These are phyloP conservation scores for Parelbella ahira DNA, from an alignment of 2,888 invertebrate genomes.

Conservation along the genomic window DNA sequence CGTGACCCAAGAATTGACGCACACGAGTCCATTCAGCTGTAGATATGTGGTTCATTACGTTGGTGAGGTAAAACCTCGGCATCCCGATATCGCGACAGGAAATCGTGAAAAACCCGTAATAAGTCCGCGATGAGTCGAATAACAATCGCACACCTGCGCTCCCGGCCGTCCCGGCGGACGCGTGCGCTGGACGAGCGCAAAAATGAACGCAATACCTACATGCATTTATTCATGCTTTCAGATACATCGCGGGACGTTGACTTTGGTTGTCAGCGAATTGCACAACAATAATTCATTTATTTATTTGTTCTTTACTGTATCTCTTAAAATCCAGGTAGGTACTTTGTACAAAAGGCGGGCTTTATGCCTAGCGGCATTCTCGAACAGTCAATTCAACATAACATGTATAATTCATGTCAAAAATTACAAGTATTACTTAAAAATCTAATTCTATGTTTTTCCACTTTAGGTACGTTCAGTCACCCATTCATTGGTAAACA, in stretches of 20 bases:
- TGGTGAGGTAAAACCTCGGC: slow-evolving; percentile 31
- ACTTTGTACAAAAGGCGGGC: too few species aligned
- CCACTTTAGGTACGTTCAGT: too few species aligned
- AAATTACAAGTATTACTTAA: too few species aligned
- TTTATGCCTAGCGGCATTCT: too few species aligned
- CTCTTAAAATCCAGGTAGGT: too few species aligned
- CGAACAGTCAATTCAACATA: too few species aligned
- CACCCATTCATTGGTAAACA: too few species aligned
- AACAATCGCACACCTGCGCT: slow-evolving; percentile 41
- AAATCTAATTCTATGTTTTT: too few species aligned
- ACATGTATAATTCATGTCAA: too few species aligned
- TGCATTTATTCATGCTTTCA: slow-evolving; percentile 5
- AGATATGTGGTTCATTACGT: slow-evolving; percentile 7
- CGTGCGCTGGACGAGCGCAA: slow-evolving; percentile 40
- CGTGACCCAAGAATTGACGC: too few species aligned
- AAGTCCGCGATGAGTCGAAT: slow-evolving; percentile 39
- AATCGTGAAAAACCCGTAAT: slow-evolving; percentile 39
- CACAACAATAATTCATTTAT: too few species aligned
- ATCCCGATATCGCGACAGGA: slow-evolving; percentile 37
- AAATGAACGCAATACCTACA: slow-evolving; percentile 1
- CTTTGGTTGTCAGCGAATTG: background rate
- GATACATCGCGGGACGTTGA: slow-evolving; percentile 4
- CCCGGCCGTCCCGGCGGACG: slow-evolving; percentile 42
- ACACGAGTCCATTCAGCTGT: slow-evolving; percentile 1
- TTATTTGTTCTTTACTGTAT: too few species aligned